Evolutionary conservation across 2,888 invertebrate genomes (phyloP).

Genomic region (Diaprepes abbreviatus): DNA sequence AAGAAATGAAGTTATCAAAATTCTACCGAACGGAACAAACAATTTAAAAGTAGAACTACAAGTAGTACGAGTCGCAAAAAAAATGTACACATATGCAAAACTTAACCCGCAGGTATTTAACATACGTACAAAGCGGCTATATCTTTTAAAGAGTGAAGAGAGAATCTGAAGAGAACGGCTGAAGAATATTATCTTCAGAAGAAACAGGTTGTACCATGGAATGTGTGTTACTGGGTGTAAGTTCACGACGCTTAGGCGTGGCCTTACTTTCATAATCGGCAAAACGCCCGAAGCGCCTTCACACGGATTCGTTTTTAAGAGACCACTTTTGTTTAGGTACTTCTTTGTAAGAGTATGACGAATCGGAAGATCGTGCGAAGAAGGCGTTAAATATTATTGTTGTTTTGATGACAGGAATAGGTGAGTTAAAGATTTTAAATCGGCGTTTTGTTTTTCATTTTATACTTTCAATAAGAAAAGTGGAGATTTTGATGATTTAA

Average conservation of each 20-base stretch:
- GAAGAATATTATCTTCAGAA: conserved; percentile 30
- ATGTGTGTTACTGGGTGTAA: conserved; percentile 64
- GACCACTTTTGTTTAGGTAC: conserved; percentile 27
- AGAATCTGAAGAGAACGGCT: conserved; percentile 28
- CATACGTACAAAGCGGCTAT: not conserved
- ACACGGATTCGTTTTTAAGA: conserved; percentile 50
- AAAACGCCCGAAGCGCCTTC: conserved; percentile 53
- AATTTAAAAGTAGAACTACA: not conserved
- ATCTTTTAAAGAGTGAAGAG: conserved; percentile 10
- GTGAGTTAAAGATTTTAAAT: no score
- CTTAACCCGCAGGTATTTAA: not conserved
- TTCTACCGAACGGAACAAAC: not conserved
- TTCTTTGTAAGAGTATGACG: no score
- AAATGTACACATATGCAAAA: not conserved
- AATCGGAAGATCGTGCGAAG: no score
- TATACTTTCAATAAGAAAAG: no score
- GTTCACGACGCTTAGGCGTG: conserved; percentile 60
- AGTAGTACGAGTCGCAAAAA: not conserved
- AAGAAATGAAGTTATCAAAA: no score
- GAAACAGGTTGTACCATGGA: conserved; percentile 54
- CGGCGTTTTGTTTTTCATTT: no score
- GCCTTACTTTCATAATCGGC: conserved; percentile 61
- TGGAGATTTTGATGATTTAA: no score
- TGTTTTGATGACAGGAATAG: no score
- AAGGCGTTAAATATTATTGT: no score